Percentiles rank a stretch among this genome's conserved stretches.
These are phyloP conservation scores for Podargus strigoides DNA, from an alignment of 2,797 vertebrate species.

Conservation along the genomic window DNA sequence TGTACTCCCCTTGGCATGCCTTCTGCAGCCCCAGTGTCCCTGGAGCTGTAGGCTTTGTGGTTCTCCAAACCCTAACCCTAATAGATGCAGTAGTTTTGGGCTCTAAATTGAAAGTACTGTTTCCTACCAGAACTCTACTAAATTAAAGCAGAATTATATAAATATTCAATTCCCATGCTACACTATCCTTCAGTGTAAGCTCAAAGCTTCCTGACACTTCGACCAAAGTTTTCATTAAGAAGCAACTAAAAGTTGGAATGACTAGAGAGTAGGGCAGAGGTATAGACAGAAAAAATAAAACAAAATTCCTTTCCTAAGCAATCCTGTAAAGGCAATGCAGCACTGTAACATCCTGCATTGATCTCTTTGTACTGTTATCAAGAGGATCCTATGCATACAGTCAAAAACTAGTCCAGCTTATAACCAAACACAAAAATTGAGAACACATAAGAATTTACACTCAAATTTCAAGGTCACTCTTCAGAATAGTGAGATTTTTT, in stretches of 20 bases:
- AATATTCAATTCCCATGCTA: background rate
- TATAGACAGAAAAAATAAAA: background rate
- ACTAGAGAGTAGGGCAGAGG: background rate
- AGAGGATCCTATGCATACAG: background rate
- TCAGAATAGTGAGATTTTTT: background rate
- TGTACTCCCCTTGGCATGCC: too few relatives aligned
- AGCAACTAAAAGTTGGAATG: background rate
- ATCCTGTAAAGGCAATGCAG: background rate
- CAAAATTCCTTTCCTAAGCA: background rate
- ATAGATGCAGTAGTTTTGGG: background rate
- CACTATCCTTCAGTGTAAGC: background rate
- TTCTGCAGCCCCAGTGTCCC: too few relatives aligned
- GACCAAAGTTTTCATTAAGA: background rate
- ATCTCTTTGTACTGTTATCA: background rate
- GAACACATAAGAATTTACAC: background rate
- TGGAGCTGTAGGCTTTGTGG: too few relatives aligned
- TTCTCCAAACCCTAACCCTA: too few relatives aligned
- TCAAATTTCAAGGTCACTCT: background rate
- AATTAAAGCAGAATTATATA: background rate
- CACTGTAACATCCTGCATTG: background rate
- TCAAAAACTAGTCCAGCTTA: background rate
- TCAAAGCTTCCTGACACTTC: background rate
- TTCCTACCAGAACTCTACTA: background rate
- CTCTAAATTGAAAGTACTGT: background rate
- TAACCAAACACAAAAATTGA: background rate